Percentiles rank a stretch among this genome's conserved stretches.
These are phyloP conservation scores for zebrafish (Danio rerio) DNA, from an alignment of 2,113 vertebrate genomes.

Conservation along the genomic window GRCz12tu NC_133198.1:24028501-24029000, in stretches of 20 bases:
- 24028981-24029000: not conserved
- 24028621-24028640: constrained; percentile 39
- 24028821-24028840: too few species aligned
- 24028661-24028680: constrained; percentile 58
- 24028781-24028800: not conserved
- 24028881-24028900: too few species aligned
- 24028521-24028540: constrained; percentile 26
- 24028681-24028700: constrained; percentile 59
- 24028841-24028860: too few species aligned
- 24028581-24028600: constrained; percentile 45
- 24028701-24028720: constrained; percentile 26
- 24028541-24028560: constrained; percentile 55
- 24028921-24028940: too few species aligned
- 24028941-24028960: too few species aligned
- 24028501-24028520: constrained; percentile 34
- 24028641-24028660: constrained; percentile 52
- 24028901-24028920: too few species aligned
- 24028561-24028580: constrained; percentile 37
- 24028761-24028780: not conserved
- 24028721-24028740: constrained; percentile 6
- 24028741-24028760: not conserved
- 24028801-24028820: not conserved
- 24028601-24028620: constrained; percentile 50
- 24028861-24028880: too few species aligned
- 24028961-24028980: too few species aligned